Evolutionary conservation across 1,140 invertebrate genomes (phyloP).

Genomic region (Lucilia sericata): DNA sequence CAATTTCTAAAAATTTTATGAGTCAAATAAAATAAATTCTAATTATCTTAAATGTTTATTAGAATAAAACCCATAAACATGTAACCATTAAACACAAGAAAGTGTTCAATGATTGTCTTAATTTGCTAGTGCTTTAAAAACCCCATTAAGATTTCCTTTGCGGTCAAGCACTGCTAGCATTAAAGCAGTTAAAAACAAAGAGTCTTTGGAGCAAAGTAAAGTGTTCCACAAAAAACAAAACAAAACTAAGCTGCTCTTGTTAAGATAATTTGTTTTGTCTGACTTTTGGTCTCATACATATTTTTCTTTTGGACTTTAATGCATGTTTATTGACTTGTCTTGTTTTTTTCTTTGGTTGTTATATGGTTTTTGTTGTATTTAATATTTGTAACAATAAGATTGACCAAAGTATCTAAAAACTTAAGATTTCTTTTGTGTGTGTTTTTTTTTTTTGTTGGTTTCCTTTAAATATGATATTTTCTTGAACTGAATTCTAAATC

Average conservation of each 20-base stretch:
- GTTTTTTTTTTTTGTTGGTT: neutral
- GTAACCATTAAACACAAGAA: neutral
- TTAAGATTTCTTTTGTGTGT: neutral
- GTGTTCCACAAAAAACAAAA: no score
- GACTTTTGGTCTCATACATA: no score
- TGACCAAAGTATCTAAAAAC: neutral
- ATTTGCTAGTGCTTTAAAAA: neutral
- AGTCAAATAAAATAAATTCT: neutral
- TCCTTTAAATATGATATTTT: neutral
- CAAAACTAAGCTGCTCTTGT: neutral
- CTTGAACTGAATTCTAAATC: neutral
- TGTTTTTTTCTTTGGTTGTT: neutral
- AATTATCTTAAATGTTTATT: neutral
- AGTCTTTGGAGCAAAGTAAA: no score
- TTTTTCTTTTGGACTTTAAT: neutral
- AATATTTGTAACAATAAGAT: neutral
- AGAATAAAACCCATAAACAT: neutral
- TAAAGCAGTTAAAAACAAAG: no score
- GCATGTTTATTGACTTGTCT: neutral
- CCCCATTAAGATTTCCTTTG: neutral
- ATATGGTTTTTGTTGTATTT: neutral
- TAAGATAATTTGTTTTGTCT: neutral
- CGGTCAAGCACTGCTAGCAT: neutral
- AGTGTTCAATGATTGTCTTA: neutral
- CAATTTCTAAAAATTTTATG: neutral